A percentile compares a stretch with the other conserved stretches of the same genome.
Evolutionary conservation across 1,140 invertebrate genomes (phyloP).

Genomic region (Gonioctena quinquepunctata): DNA sequence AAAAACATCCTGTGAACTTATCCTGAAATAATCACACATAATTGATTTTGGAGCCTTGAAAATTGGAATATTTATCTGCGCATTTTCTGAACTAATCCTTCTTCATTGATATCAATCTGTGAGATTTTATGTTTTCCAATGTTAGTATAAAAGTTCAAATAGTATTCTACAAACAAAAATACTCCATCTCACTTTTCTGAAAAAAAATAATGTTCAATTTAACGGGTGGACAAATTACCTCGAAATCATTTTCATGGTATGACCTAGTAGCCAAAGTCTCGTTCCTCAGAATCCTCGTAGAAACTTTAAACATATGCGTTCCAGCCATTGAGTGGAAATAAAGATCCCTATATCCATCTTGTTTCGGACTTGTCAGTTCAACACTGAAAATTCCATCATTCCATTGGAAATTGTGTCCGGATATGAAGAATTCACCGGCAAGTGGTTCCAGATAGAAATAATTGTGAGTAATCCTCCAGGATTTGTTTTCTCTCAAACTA

Average conservation of each 20-base stretch:
- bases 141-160: too few species aligned
- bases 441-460: slow-evolving; percentile 75
- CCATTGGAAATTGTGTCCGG: slow-evolving; percentile 69
- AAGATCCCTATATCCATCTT: slow-evolving; percentile 61
- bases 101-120: too few species aligned
- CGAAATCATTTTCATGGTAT: slow-evolving; percentile 62
- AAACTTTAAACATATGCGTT: slow-evolving; percentile 66
- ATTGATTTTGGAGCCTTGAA: too few species aligned
- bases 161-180: too few species aligned
- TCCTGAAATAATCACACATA: too few species aligned
- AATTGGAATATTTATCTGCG: too few species aligned
- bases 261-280: slow-evolving; percentile 60
- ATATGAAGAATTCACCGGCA: slow-evolving; percentile 69
- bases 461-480: slow-evolving; percentile 73
- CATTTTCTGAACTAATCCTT: too few species aligned
- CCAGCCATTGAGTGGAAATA: slow-evolving; percentile 75
- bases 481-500: slow-evolving; percentile 63
- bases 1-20: too few species aligned
- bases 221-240: slow-evolving; percentile 44
- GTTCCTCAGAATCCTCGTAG: slow-evolving; percentile 67
- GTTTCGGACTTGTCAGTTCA: slow-evolving; percentile 61
- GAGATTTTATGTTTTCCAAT: too few species aligned
- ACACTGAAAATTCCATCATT: slow-evolving; percentile 74
- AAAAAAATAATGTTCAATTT: too few species aligned
- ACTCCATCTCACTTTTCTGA: too few species aligned